A percentile compares a stretch with the other conserved stretches of the same genome.
phyloP scores from a whole-genome alignment of 2,888 invertebrate species.

The Nymphalis urticae region DNA sequence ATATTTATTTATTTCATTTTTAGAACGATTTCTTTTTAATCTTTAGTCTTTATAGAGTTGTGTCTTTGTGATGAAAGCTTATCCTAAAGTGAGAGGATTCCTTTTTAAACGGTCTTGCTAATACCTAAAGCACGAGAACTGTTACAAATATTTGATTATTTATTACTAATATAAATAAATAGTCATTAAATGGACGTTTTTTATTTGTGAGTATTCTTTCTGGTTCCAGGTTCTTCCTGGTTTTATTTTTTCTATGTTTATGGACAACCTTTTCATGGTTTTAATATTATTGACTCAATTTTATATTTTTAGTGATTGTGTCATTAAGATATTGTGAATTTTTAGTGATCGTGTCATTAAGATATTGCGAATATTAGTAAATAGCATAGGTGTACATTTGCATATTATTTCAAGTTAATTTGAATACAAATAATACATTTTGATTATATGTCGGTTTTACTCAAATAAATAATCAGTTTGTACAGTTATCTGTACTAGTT shows the following conservation, averaged over 20 bases:
- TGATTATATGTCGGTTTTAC: not conserved
- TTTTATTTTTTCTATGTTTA: slow-evolving; percentile 13
- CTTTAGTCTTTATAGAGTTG: slow-evolving; percentile 29
- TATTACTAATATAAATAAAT: slow-evolving; percentile 19
- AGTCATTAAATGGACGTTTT: slow-evolving; percentile 13
- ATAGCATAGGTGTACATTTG: not conserved
- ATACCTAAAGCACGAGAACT: slow-evolving; percentile 17
- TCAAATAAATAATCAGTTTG: not conserved
- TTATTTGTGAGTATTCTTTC: slow-evolving; percentile 11
- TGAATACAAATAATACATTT: not conserved
- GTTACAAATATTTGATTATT: slow-evolving; percentile 3
- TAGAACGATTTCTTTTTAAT: slow-evolving; percentile 42
- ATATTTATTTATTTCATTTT: slow-evolving; percentile 38
- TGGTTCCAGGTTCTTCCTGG: too few species aligned
- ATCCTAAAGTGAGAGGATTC: slow-evolving; percentile 33
- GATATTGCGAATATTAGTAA: not conserved
- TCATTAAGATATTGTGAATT: not conserved
- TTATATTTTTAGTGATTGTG: not conserved
- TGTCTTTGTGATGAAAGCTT: slow-evolving; percentile 34
- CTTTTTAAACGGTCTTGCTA: slow-evolving; percentile 17
- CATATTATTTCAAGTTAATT: not conserved
- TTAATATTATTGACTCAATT: not conserved
- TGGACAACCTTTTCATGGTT: not conserved
- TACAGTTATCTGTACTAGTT: slow-evolving; percentile 2
- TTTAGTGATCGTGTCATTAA: too few species aligned